Evolutionary conservation across 2,113 vertebrate species (phyloP).

Genomic region (Lampris incognitus): DNA sequence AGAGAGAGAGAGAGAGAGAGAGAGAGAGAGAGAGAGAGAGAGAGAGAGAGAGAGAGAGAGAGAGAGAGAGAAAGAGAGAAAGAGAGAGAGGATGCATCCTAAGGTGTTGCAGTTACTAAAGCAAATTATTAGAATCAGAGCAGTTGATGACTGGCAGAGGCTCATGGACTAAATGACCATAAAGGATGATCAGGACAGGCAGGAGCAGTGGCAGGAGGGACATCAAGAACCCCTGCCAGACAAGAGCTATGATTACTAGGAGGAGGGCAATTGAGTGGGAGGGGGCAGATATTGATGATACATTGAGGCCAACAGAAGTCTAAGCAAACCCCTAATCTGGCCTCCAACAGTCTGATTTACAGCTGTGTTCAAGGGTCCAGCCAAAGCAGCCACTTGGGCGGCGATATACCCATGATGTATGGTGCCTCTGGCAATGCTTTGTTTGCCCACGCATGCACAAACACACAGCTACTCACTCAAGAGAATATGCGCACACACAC

Average conservation of each 20-base stretch:
- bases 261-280: background rate
- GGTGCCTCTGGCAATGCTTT: slow-evolving; percentile 41
- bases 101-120: background rate
- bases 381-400: slow-evolving; percentile 61
- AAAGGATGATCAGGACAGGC: slow-evolving; percentile 62
- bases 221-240: slow-evolving; percentile 45
- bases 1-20: no score
- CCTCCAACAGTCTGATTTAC: slow-evolving; percentile 72
- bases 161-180: slow-evolving; percentile 40
- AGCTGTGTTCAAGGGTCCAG: slow-evolving; percentile 61
- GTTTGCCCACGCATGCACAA: slow-evolving; percentile 42
- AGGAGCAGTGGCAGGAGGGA: slow-evolving; percentile 28
- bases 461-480: slow-evolving; percentile 22
- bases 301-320: slow-evolving; percentile 32
- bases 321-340: slow-evolving; percentile 33
- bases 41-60: background rate
- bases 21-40: background rate
- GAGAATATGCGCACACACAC: background rate
- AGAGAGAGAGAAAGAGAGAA: background rate
- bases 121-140: background rate
- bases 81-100: background rate
- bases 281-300: slow-evolving; percentile 11
- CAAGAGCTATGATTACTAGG: slow-evolving; percentile 42
- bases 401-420: slow-evolving; percentile 62
- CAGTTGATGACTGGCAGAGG: slow-evolving; percentile 35